Evolutionary conservation across 1,140 invertebrate species (phyloP), one percentile per base, ranked within the genome.

Genomic region (Diabrotica virgifera): DNA sequence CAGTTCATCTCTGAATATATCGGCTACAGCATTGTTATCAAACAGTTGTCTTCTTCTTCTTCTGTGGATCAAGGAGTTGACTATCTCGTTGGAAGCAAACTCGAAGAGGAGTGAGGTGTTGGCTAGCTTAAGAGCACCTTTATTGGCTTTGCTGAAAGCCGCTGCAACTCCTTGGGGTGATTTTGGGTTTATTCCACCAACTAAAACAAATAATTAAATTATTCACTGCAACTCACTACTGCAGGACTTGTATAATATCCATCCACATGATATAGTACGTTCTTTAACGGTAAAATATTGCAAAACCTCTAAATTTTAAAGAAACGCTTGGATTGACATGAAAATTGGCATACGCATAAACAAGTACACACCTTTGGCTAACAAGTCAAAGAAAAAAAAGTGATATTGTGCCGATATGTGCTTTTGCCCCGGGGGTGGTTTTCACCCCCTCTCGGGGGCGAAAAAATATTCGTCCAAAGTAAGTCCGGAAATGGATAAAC

Each of bases 61-160:
- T 57, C 52, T 38, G n/a, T 82, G 84, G 82, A 84, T 82, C 54
- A 88, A 71, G 0, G 85, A 85, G 68, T 91, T 90, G 2, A 94
- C 73, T 8, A 95, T 87, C 79, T 94, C 91, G 68, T 91, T 90
- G 0, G 93, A 93, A 0, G 92, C 91, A 67, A 93, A 87, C 77
- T 96, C 94, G 55, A 91, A 89, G 59, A 96, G 84, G n/a, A 95
- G 82, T 0, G 94, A 96, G 5, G 90, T 89, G 71, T 96, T 96
- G 3, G 93, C 92, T 8, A 95, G 76, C 37, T 88, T 82, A 0
- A 95, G 76, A 5, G 94, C 91, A 66, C 92, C 88, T 74, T 87
- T 85, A 75, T 92, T 95, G 2, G 93, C 92, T 71, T 94, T 92
- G 50, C 90, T 92, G 79, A 95, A 94, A 7, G 92, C 93, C 0